Evolutionary conservation across 2,888 invertebrate genomes (phyloP).

Genomic region (Coelopa pilipes): DNA sequence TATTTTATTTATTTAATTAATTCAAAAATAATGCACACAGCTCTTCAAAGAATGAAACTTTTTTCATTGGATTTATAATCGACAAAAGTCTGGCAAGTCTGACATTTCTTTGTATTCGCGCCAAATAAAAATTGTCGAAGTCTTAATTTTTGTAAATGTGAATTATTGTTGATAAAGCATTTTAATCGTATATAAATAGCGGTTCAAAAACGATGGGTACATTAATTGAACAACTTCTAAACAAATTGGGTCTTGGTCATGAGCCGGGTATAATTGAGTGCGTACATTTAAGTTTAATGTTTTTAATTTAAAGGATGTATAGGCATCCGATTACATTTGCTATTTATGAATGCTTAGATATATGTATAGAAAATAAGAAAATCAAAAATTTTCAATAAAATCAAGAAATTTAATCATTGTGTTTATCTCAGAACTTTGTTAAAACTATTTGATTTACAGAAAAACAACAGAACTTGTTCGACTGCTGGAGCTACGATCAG

Average conservation of each 20-base stretch:
- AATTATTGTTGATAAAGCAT: not conserved
- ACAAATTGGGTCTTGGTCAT: slow-evolving; percentile 59
- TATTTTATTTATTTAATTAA: too few relatives aligned
- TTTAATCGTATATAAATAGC: slow-evolving; percentile 21
- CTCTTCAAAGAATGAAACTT: too few relatives aligned
- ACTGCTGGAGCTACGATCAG: slow-evolving; percentile 60
- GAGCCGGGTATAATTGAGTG: slow-evolving; percentile 58
- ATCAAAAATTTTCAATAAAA: too few relatives aligned
- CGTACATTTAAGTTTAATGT: slow-evolving; percentile 33
- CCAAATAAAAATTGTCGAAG: not conserved
- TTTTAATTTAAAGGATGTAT: too few relatives aligned
- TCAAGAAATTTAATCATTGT: not conserved
- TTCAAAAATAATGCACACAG: too few relatives aligned
- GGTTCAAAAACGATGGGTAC: slow-evolving; percentile 51
- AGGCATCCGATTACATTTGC: too few relatives aligned
- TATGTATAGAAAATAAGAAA: too few relatives aligned
- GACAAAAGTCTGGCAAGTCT: not conserved
- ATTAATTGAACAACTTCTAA: slow-evolving; percentile 58
- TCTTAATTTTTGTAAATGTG: too few relatives aligned
- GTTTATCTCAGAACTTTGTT: not conserved
- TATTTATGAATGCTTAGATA: too few relatives aligned
- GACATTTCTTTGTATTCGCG: not conserved
- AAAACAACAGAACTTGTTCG: slow-evolving; percentile 63
- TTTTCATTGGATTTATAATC: too few relatives aligned
- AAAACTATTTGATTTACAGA: slow-evolving; percentile 44